A percentile compares a stretch with the other conserved stretches of the same genome.
phyloP scores from a whole-genome alignment of 1,140 invertebrate genomes.

The Berghia stephanieae region DNA sequence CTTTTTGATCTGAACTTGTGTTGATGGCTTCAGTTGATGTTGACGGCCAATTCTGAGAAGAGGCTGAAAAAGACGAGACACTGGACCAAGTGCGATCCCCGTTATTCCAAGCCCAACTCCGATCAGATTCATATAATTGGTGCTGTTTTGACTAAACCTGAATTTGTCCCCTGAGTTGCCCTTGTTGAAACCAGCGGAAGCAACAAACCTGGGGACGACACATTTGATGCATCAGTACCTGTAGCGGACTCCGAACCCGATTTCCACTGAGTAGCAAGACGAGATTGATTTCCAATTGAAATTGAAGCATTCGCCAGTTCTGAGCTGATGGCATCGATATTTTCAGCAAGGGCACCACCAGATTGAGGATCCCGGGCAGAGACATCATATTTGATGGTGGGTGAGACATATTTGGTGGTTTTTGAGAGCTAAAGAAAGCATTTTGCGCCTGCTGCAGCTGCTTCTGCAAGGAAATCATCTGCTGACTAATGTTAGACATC shows the following conservation, averaged over 20 bases:
- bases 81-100: constrained; percentile 60
- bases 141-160: constrained; percentile 78
- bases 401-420: constrained; percentile 34
- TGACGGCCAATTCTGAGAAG: constrained; percentile 50
- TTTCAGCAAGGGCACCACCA: constrained; percentile 1
- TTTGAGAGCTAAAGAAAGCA: constrained; percentile 47
- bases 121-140: constrained; percentile 73
- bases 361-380: constrained; percentile 10
- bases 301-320: constrained; percentile 80
- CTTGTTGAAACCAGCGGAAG: constrained; percentile 51
- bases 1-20: constrained; percentile 35
- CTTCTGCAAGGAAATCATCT: constrained; percentile 84
- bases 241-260: neutral
- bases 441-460: constrained; percentile 61
- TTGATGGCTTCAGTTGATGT: constrained; percentile 35
- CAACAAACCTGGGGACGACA: neutral
- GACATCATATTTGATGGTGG: constrained; percentile 10
- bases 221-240: neutral
- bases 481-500: constrained; percentile 76
- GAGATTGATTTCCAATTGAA: constrained; percentile 78
- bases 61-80: constrained; percentile 40
- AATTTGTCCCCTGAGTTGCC: constrained; percentile 88
- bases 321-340: constrained; percentile 58
- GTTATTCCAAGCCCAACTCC: constrained; percentile 49
- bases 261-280: constrained; percentile 89